Evolutionary conservation across 2,113 vertebrate species (phyloP).

Genomic region (Forbesichthys agassizii): DNA sequence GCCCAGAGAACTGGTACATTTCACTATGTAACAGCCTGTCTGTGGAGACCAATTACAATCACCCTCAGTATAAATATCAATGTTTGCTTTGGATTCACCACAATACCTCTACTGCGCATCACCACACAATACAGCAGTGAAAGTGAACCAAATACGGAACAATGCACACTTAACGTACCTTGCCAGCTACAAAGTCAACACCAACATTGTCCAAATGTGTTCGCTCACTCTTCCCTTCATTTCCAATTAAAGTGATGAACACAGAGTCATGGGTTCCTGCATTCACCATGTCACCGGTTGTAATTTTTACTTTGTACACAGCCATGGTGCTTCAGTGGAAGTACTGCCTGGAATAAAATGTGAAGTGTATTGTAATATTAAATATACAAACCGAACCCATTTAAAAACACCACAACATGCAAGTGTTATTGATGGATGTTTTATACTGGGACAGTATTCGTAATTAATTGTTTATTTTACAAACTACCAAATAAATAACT

Average conservation of each 20-base stretch:
- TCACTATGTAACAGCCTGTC: constrained; percentile 52
- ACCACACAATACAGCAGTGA: not conserved
- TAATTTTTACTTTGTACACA: constrained; percentile 59
- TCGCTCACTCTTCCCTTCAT: constrained; percentile 52
- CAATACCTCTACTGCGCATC: too few species aligned
- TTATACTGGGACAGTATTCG: too few species aligned
- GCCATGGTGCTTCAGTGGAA: constrained; percentile 29
- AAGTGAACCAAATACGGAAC: not conserved
- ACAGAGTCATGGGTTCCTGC: constrained; percentile 61
- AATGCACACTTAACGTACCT: constrained; percentile 38
- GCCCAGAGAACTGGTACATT: constrained; percentile 48
- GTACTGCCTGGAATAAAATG: not conserved
- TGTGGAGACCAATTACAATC: constrained; percentile 11
- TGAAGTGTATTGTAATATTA: not conserved
- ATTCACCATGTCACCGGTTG: constrained; percentile 44
- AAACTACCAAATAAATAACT: too few species aligned
- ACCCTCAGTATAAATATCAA: not conserved
- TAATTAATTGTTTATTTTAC: too few species aligned
- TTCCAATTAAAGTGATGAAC: constrained; percentile 58
- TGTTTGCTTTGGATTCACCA: too few species aligned
- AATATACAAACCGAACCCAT: not conserved
- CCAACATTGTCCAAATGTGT: constrained; percentile 50
- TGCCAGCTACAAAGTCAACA: constrained; percentile 35
- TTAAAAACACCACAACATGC: not conserved
- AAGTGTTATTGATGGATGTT: too few species aligned